Evolutionary conservation across 1,140 invertebrate species (phyloP), one percentile per base, ranked within the genome.

Genomic region (Lordiphosa collinella): DNA sequence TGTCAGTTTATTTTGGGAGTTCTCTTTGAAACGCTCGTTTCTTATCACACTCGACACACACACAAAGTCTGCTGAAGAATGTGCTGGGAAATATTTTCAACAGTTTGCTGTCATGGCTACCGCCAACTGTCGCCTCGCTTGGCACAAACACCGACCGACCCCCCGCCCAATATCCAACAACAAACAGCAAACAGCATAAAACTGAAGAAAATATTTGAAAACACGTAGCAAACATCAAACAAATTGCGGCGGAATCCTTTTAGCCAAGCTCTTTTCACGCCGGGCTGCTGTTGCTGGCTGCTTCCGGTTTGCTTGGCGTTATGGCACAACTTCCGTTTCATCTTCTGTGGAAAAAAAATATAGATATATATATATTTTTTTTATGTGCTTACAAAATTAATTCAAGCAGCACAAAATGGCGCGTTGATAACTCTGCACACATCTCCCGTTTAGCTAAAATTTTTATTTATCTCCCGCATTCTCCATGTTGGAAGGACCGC

Each of bases 141-240:
- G 31, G 38, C 37, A 68, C 43, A 40, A 53, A 32, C 41, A 51
- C n/a, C n/a, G n/a, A 51, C 41, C 13, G 7, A 11, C 14, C 18
- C 18, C 14, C 18, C 18, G 6, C 18, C 18, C 18, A 5, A 22
- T 3, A 22, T 22, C 18, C 18, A 22, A 35, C 14, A 4, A 29
- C 3, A 13, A 41, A 34, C 16, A 34, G 50, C 49, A 64, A 57
- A 53, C 53, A 64, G 48, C 34, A 59, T 52, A 57, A 50, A 68
- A 67, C 66, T 75, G 53, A 31, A 47, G 72, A 61, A 82, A 71
- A 54, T 82, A 76, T 82, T 82, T 76, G 57, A 71, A 76, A 84
- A 82, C 76, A 82, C 76, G 76, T 82, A 82, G 78, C 76, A 82
- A 84, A 82, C 76, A 82, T 82, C 76, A 82, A 82, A 82, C 76